phyloP scores from a whole-genome alignment of 2,113 vertebrate genomes.

The Trematomus loennbergii region DNA sequence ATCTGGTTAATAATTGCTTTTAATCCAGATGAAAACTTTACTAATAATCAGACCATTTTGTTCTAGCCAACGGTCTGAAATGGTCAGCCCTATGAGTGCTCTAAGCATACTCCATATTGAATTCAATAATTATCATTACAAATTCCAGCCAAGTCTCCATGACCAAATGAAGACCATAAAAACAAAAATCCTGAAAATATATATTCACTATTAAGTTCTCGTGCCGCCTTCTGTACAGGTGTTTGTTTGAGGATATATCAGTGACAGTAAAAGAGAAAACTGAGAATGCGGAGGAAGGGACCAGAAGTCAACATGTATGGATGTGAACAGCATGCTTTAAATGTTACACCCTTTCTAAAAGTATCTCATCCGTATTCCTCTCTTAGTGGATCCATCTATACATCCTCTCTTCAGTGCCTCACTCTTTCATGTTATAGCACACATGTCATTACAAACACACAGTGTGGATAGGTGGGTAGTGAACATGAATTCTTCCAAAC shows the following conservation, averaged over 20 bases:
- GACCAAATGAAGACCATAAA: neutral
- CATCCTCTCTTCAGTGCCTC: conserved; percentile 2
- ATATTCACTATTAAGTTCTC: neutral
- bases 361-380: neutral
- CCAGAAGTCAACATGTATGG: neutral
- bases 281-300: neutral
- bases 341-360: conserved; percentile 32
- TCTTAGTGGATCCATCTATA: conserved; percentile 16
- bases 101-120: neutral
- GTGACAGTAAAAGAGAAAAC: neutral
- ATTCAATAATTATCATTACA: neutral
- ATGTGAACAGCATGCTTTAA: neutral
- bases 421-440: conserved; percentile 38
- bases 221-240: neutral
- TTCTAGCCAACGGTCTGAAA: neutral
- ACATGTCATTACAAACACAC: conserved; percentile 48
- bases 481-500: conserved; percentile 59
- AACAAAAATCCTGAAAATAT: neutral
- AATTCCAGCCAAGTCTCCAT: neutral
- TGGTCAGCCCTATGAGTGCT: neutral
- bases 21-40: neutral
- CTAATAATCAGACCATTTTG: neutral
- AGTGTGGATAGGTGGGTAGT: conserved; percentile 33
- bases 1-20: neutral
- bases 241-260: neutral